A percentile compares a stretch with the other conserved stretches of the same genome.
phyloP scores from a whole-genome alignment of 2,888 invertebrate species.

The Sabatieria punctata region DNA sequence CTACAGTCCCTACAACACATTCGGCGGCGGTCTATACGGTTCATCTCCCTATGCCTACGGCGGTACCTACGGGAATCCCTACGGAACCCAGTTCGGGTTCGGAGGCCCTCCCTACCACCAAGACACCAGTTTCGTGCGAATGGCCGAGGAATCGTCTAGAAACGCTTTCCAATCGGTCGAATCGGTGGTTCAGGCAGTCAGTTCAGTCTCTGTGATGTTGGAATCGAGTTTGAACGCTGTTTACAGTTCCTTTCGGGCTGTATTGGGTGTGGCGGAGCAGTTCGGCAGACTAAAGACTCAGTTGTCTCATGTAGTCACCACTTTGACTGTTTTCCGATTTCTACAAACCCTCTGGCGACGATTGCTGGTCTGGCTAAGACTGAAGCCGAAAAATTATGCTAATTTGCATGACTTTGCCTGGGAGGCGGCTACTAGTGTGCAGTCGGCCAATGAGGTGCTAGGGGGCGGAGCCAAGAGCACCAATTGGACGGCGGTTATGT shows the following conservation, averaged over 20 bases:
- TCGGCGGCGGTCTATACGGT: neutral
- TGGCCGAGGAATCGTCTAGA: slow-evolving; percentile 75
- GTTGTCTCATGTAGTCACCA: slow-evolving; percentile 68
- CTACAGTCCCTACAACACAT: neutral
- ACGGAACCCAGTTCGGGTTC: neutral
- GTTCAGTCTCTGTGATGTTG: slow-evolving; percentile 84
- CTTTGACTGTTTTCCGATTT: slow-evolving; percentile 61
- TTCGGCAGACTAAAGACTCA: slow-evolving; percentile 63
- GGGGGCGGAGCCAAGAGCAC: slow-evolving; percentile 4
- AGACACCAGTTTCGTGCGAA: slow-evolving; percentile 45
- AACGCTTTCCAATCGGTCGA: slow-evolving; percentile 89
- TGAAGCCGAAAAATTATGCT: slow-evolving; percentile 33
- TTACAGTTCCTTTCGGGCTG: slow-evolving; percentile 83
- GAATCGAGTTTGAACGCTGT: slow-evolving; percentile 90
- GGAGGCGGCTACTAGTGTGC: slow-evolving; percentile 10
- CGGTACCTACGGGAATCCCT: neutral
- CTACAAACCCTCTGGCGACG: slow-evolving; percentile 62
- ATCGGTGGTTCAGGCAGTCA: slow-evolving; percentile 70
- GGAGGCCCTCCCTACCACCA: neutral
- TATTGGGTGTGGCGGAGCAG: slow-evolving; percentile 87
- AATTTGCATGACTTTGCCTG: slow-evolving; percentile 32
- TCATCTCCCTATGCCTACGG: neutral
- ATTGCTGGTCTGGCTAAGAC: slow-evolving; percentile 47
- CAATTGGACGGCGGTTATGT: slow-evolving; percentile 70
- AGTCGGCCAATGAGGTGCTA: slow-evolving; percentile 12